phyloP scores from a whole-genome alignment of 2,113 vertebrate genomes.

The Apistogramma diplotaenia region DNA sequence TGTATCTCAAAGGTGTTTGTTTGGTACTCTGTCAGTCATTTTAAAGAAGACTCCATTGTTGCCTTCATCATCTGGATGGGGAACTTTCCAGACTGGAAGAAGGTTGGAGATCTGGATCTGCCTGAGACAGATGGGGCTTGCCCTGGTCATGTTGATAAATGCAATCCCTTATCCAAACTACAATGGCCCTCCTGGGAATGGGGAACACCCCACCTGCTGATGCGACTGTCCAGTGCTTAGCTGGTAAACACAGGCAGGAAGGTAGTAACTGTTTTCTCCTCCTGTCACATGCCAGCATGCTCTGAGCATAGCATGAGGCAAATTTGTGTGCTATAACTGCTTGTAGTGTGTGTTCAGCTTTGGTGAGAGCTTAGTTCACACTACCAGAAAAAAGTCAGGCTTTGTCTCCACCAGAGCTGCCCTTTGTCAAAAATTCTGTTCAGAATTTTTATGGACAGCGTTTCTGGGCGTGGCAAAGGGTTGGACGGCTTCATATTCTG shows the following conservation, averaged over 20 bases:
- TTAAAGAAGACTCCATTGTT: too few relatives aligned
- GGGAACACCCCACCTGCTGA: background rate
- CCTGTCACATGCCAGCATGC: background rate
- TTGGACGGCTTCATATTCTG: background rate
- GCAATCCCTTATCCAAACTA: background rate
- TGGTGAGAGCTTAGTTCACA: background rate
- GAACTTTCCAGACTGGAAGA: too few relatives aligned
- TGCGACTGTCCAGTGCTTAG: background rate
- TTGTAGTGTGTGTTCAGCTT: background rate
- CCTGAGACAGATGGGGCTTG: too few relatives aligned
- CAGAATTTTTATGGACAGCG: background rate
- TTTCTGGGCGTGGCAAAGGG: background rate
- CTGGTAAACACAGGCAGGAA: background rate
- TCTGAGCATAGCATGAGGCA: background rate
- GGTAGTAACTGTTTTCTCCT: background rate
- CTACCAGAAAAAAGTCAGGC: background rate
- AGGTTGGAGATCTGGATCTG: too few relatives aligned
- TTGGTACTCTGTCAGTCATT: too few relatives aligned
- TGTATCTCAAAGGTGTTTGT: too few relatives aligned
- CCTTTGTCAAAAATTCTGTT: background rate
- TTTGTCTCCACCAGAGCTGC: background rate
- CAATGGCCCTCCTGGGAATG: background rate
- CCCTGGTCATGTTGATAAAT: background rate
- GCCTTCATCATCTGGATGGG: too few relatives aligned
- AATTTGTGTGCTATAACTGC: background rate